These are phyloP conservation scores for Cherax destructor DNA, from an alignment of 1,140 invertebrate species.

Conservation along the genomic window DNA sequence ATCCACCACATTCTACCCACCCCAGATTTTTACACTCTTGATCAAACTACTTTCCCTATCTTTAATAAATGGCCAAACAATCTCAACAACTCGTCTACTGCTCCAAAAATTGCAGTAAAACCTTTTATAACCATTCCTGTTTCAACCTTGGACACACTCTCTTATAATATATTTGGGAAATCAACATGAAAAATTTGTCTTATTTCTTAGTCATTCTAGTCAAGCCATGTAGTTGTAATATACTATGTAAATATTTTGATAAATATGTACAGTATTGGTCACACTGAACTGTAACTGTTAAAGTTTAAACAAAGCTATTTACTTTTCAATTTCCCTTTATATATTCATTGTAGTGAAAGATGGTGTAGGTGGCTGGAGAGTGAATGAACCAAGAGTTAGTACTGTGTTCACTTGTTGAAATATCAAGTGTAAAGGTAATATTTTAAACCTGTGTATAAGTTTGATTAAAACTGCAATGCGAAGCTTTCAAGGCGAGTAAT, in stretches of 20 bases:
- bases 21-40: too few relatives aligned
- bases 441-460: too few relatives aligned
- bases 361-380: too few relatives aligned
- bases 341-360: too few relatives aligned
- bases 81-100: not conserved
- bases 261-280: not conserved
- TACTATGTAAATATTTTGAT: not conserved
- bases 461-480: too few relatives aligned
- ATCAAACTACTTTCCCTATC: not conserved
- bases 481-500: too few relatives aligned
- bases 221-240: not conserved
- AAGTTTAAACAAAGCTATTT: not conserved
- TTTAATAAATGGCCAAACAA: not conserved
- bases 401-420: too few relatives aligned
- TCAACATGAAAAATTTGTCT: not conserved
- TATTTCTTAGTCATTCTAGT: not conserved
- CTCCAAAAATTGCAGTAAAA: not conserved
- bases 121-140: not conserved
- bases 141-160: not conserved
- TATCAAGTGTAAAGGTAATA: too few relatives aligned
- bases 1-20: too few relatives aligned
- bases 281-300: not conserved
- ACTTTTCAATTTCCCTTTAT: not conserved
- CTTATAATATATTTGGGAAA: not conserved
- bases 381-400: too few relatives aligned